Evolutionary conservation across 2,113 vertebrate species (phyloP), one percentile per base, ranked within the genome.

Genomic region (Oenanthe melanoleuca): DNA sequence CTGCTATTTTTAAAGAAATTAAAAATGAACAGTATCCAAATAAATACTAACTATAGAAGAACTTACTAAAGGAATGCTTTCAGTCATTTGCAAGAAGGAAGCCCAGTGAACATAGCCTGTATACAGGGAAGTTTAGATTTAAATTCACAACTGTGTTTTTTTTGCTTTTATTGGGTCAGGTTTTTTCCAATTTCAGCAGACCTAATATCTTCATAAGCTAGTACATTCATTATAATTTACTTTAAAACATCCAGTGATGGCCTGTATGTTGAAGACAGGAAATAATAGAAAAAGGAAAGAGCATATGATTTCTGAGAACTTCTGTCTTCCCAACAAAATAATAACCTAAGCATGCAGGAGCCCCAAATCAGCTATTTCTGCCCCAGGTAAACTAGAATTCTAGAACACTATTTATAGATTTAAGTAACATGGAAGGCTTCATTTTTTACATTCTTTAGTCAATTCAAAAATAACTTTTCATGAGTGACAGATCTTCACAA

Each of bases 191-290:
- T 33, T 88, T 79, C 42, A 77, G 63, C 42, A 82, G 34, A 69
- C 50, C 66, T 92, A 37, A 89, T 86, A 86, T 95, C 66, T 91
- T 95, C 81, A 70, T 87, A 72, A 92, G 38, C 50, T 70, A 77
- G 64, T 66, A 44, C n/a, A 40, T 65, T 89, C 89, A 88, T 89
- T 95, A 79, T 89, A 87, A 88, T 89, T 94, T 67, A 70, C 34
- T 80, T 91, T 12, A 85, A 95, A 77, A 31, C 59, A 67, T 73
- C 44, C 33, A 56, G 4, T 89, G 81, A 63, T 86, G 61, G 57
- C 74, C 73, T 89, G n/a, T 55, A 31, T 59, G 67, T 77, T 91
- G 72, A 87, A 80, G 74, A 40, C 74, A 91, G 87, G 81, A 95
- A 95, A 86, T 37, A 85, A 37, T 49, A 81, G 70, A 69, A 86